phyloP scores from a whole-genome alignment of 2,797 vertebrate species.

The Pseudomugil gertrudae region DNA sequence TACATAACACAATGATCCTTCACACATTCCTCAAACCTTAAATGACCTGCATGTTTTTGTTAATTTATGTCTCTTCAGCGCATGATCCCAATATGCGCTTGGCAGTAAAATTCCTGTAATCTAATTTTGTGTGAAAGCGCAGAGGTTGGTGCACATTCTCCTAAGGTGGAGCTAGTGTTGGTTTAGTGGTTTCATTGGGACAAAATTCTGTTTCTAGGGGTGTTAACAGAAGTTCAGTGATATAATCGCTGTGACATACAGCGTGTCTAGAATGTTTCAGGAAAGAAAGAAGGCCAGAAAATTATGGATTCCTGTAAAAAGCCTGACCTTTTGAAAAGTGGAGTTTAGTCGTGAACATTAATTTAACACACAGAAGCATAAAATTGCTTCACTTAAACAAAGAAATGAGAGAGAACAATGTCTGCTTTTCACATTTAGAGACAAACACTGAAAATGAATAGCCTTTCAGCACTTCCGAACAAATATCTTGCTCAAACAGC shows the following conservation, averaged over 20 bases:
- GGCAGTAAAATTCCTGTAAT: slow-evolving; percentile 36
- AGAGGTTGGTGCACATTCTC: slow-evolving; percentile 4
- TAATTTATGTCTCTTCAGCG: not conserved
- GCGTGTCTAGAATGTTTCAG: slow-evolving; percentile 4
- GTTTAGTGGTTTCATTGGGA: slow-evolving; percentile 56
- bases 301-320: slow-evolving; percentile 14
- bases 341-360: slow-evolving; percentile 3
- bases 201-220: slow-evolving; percentile 9
- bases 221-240: slow-evolving; percentile 14
- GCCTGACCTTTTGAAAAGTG: slow-evolving; percentile 35
- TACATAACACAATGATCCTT: not conserved
- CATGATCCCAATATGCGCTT: slow-evolving; percentile 5
- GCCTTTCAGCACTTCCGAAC: not conserved
- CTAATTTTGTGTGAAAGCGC: slow-evolving; percentile 16
- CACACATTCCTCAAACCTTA: slow-evolving; percentile 5
- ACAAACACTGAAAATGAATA: slow-evolving; percentile 8
- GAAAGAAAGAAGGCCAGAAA: slow-evolving; percentile 3
- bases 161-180: slow-evolving; percentile 12
- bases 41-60: slow-evolving; percentile 2
- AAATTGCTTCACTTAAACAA: slow-evolving; percentile 12
- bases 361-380: not conserved
- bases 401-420: not conserved
- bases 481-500: slow-evolving; percentile 21
- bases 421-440: not conserved
- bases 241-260: not conserved